Percentiles rank a stretch among this genome's conserved stretches.
These are phyloP conservation scores for Phaenicophaeus curvirostris DNA, from an alignment of 2,797 vertebrate species.

Conservation along the genomic window DNA sequence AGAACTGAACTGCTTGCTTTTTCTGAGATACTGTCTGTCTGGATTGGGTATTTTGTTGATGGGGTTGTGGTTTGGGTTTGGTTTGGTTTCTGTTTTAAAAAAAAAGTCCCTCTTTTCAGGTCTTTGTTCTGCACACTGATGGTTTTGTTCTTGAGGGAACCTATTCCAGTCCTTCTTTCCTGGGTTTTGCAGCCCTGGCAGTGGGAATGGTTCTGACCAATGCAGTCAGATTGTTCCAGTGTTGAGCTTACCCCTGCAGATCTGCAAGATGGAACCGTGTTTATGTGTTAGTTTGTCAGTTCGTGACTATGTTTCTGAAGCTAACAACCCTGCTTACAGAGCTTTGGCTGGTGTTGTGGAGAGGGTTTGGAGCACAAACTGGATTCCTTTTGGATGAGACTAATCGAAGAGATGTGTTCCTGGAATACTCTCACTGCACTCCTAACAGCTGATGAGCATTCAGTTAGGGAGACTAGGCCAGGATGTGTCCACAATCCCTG, in stretches of 20 bases:
- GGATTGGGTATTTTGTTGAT: not conserved
- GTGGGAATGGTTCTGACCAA: not conserved
- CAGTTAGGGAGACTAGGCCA: not conserved
- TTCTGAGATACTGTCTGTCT: not conserved
- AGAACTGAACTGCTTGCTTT: not conserved
- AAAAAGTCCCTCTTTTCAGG: not conserved
- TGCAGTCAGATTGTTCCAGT: not conserved
- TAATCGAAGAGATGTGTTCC: not conserved
- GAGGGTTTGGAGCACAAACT: conserved; percentile 1
- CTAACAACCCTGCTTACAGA: not conserved
- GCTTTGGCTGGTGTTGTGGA: not conserved
- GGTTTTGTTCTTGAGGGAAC: not conserved
- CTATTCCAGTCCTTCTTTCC: not conserved
- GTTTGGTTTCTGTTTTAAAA: not conserved
- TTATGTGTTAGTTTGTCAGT: not conserved
- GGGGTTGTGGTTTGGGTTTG: fast-evolving
- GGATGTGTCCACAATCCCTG: not conserved
- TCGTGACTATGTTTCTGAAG: not conserved
- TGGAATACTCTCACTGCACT: not conserved
- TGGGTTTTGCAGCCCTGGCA: not conserved
- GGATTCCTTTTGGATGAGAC: conserved; percentile 30
- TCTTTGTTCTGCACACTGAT: not conserved
- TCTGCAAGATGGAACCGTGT: not conserved
- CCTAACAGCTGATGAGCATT: not conserved
- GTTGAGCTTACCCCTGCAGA: not conserved